Percentiles rank a stretch among this genome's conserved stretches.
These are phyloP conservation scores for Netelia inedita DNA, from an alignment of 2,888 invertebrate genomes.

Conservation along the genomic window DNA sequence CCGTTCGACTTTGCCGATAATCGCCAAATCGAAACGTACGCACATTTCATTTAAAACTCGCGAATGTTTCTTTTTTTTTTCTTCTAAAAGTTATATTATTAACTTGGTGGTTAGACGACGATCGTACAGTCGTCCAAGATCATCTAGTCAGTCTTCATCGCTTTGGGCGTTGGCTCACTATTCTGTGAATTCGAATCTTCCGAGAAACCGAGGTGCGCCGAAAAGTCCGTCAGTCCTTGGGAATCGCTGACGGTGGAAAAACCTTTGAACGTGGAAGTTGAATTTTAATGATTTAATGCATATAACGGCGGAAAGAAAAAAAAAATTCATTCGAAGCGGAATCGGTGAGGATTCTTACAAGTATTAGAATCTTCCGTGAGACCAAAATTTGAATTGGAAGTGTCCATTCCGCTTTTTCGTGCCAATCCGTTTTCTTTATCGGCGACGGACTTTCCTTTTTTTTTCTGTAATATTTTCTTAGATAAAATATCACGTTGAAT, in stretches of 20 bases:
- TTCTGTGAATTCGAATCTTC: slow-evolving; percentile 97
- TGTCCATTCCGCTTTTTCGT: slow-evolving; percentile 90
- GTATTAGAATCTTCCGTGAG: slow-evolving; percentile 96
- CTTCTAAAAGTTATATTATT: slow-evolving; percentile 5
- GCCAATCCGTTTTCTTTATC: slow-evolving; percentile 93
- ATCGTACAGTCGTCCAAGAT: slow-evolving; percentile 23
- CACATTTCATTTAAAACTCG: slow-evolving; percentile 24
- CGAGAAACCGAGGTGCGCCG: slow-evolving; percentile 94
- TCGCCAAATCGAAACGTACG: background rate
- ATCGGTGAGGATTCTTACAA: slow-evolving; percentile 87
- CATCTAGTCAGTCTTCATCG: slow-evolving; percentile 91
- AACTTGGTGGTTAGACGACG: slow-evolving; percentile 18
- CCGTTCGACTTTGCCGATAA: background rate
- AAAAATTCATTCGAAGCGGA: background rate
- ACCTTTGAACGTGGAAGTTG: slow-evolving; percentile 86
- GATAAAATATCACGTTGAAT: background rate
- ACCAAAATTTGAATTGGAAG: slow-evolving; percentile 93
- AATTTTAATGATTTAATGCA: slow-evolving; percentile 30
- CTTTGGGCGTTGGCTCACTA: slow-evolving; percentile 92
- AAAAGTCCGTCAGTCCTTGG: slow-evolving; percentile 94
- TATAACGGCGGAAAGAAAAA: background rate
- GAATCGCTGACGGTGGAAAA: slow-evolving; percentile 96
- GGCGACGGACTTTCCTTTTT: slow-evolving; percentile 90
- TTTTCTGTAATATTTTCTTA: slow-evolving; percentile 84
- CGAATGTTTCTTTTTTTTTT: slow-evolving; percentile 9